Evolutionary conservation across 2,113 vertebrate genomes (phyloP), one percentile per base, ranked within the genome.

Genomic region (Ctenomys sociabilis): DNA sequence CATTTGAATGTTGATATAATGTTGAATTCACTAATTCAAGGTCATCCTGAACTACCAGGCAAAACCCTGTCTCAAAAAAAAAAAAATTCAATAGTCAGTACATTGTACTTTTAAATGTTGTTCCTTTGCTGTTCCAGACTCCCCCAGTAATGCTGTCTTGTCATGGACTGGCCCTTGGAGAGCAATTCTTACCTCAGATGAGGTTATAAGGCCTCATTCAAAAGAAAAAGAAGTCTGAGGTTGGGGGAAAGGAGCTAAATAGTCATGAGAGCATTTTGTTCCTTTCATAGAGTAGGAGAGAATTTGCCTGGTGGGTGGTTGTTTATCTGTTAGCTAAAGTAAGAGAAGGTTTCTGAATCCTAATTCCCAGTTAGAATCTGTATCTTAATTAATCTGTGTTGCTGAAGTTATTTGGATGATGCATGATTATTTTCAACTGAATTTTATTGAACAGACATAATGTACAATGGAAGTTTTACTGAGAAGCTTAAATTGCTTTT

Each of bases 401-500:
- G 10, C 21, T 95, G 28, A 43, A 94, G 80, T 93, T 88, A 85
- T 97, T 88, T 96, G 73, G 12, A 66, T 91, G 63, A 66, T 91
- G 63, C 61, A 40, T 93, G 54, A 94, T 83, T 90, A 95, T 94
- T 97, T 94, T 24, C 61, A 37, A 94, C 96, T 97, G 54, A 93
- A 96, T 95, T 97, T 96, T 75, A 37, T 97, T 94, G 92, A n/a
- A 97, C 98, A 99, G 99, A 99, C 98, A 98, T 98, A 52, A 98
- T 99, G 97, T 99, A 99, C 97, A 98, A 99, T 83, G 99, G 99
- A 97, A 99, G 99, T 73, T 99, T 99, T 98, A 99, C 99, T 96
- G 99, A 99, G 93, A 99, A 99, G 97, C 99, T 99, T 97, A 99
- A 99, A 92, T 98, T 99, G 93, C 99, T 99, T 97, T 99, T 99